Percentiles rank a stretch among this genome's conserved stretches.
phyloP scores from a whole-genome alignment of 2,113 vertebrate genomes.

The Trachemys scripta region DNA sequence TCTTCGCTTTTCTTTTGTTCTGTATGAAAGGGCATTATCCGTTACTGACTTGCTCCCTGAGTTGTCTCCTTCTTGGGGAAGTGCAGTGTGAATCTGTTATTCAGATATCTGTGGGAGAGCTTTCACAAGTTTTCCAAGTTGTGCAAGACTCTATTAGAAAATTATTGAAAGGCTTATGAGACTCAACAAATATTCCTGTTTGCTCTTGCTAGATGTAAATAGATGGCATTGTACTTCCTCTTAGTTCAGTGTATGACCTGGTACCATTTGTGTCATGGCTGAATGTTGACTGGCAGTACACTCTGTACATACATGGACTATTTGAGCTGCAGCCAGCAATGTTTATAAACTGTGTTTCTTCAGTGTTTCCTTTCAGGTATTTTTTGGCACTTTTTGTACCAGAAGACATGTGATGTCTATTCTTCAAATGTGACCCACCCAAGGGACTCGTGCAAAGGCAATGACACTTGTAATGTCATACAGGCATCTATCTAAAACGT shows the following conservation, averaged over 20 bases:
- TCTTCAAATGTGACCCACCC: conserved; percentile 43
- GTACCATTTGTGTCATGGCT: conserved; percentile 9
- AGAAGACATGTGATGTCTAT: neutral
- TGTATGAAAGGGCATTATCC: neutral
- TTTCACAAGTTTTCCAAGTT: neutral
- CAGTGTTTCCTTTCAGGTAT: conserved; percentile 37
- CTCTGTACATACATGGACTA: conserved; percentile 19
- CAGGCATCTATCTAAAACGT: conserved; percentile 64
- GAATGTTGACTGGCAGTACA: neutral
- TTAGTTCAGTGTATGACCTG: neutral
- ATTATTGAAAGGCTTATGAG: neutral
- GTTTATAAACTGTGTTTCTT: conserved; percentile 32
- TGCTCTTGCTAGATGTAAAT: neutral
- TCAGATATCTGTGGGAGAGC: neutral
- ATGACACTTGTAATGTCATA: conserved; percentile 20
- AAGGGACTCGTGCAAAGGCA: conserved; percentile 28
- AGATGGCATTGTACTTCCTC: conserved; percentile 11
- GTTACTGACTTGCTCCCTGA: neutral
- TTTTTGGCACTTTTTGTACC: neutral
- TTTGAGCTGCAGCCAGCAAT: conserved; percentile 27
- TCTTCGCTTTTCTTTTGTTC: neutral
- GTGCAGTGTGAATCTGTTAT: neutral
- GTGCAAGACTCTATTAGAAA: conserved; percentile 17
- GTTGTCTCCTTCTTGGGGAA: neutral
- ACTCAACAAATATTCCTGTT: conserved; percentile 10